Evolutionary conservation across 2,888 invertebrate species (phyloP), one percentile per base, ranked within the genome.

Genomic region (Erebia palarica): DNA sequence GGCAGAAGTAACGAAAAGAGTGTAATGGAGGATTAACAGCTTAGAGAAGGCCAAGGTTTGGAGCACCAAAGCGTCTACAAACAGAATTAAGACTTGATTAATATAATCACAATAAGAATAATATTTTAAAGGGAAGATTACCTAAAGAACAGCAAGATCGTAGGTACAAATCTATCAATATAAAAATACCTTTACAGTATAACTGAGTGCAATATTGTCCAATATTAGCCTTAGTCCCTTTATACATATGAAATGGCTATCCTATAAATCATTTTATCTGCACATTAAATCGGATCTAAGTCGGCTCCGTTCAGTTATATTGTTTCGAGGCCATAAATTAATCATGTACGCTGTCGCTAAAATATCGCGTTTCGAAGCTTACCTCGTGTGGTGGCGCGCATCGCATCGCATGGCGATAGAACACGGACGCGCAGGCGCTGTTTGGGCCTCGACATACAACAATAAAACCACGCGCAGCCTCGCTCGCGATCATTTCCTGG

Each of bases 281-380:
- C 84, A 82, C 84, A 86, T 91, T 87, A 87, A 86, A 90, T 91
- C 90, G 85, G 82, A 88, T 87, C 86, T 88, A 85, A 84, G 83
- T 82, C 81, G 78, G 84, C 81, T 83, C 78, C 79, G 86, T 83
- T 82, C 85, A 84, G 79, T 85, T 87, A 88, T 89, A 89, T 87
- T 83, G 86, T 90, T 89, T 85, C 84, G 78, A 83, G 78, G 84
- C 90, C 83, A 92, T 92, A 92, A 92, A 92, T 92, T 91, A 92
- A 92, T 92, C 92, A 92, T 92, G 92, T 92, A 88, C 83, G 86
- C 91, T 90, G 91, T 92, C 92, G 91, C 91, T 91, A 89, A 92
- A 91, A 90, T 92, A 90, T 91, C 84, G 90, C 87, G 85, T 87
- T 91, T 84, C 85, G 84, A 81, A 82, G 82, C 84, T 83, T 86